Base-by-base conservation (phyloP, 2,888 invertebrate genomes). In the Cerastis leucographa region DNA sequence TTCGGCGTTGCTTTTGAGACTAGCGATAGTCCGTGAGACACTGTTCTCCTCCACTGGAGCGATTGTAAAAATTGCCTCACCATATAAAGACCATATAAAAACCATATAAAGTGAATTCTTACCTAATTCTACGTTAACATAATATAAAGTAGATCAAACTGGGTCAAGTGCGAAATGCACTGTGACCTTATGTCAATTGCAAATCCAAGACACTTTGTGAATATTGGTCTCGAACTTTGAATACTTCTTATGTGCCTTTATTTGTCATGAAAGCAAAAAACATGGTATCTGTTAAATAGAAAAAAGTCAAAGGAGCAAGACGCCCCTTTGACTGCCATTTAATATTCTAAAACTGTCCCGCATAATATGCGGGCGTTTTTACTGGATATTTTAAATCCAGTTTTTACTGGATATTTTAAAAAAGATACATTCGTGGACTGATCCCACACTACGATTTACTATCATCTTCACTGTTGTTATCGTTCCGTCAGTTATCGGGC, bases 121-220 rank as follows among this genome's bases (percentile, higher is more conserved):
- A n/a, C n/a, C n/a, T n/a, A n/a, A n/a, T n/a, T 35, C 35, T 35
- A 35, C 35, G 1, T 2, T 35, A 2, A 35, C 75, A 22, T 61
- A 44, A 49, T 69, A 71, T 59, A 84, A 75, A 75, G 67, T 74
- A 40, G 22, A 61, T n/a, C 25, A 14, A 78, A 62, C 80, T 62
- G 56, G 84, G 79, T 83, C 75, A 75, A 75, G 75, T 84, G 80
- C n/a, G 54, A 29, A 72, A 65, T 65, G 75, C 67, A 81, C 51
- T 65, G 35, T 80, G 25, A 35, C 14, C 19, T 35, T 42, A 42
- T 12, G 35, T 64, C 51, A 66, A 66, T 68, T 12, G 17, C 19
- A 51, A 51, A 49, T 40, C 9, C 40, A 14, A 81, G 25, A 64
- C 5, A 25, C 14, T 64, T 54, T n/a, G n/a, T 66, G 46, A 42